phyloP scores from a whole-genome alignment of 1,140 invertebrate species.

The Magallana gigas region DNA sequence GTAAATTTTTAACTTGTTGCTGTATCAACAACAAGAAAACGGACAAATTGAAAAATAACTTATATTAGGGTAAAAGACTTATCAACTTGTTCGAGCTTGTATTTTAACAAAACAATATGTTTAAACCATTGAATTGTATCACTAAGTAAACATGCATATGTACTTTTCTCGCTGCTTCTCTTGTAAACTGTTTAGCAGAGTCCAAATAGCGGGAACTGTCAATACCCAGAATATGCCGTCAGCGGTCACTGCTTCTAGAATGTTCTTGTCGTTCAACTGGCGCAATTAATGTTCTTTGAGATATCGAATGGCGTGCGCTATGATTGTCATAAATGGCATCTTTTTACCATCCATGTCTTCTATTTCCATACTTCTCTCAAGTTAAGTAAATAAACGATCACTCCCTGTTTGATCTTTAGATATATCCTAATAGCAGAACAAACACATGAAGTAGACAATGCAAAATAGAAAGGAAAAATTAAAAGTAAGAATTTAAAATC shows the following conservation, averaged over 20 bases:
- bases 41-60: too few species aligned
- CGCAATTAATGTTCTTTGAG: slow-evolving; percentile 33
- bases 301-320: slow-evolving; percentile 32
- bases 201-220: slow-evolving; percentile 46
- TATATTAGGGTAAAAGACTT: too few species aligned
- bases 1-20: too few species aligned
- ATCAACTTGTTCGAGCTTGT: too few species aligned
- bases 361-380: slow-evolving; percentile 34
- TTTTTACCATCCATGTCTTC: slow-evolving; percentile 39
- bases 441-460: too few species aligned
- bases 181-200: slow-evolving; percentile 44
- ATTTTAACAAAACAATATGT: too few species aligned
- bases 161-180: slow-evolving; percentile 43
- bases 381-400: neutral
- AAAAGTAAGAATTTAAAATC: too few species aligned
- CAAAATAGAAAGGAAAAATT: too few species aligned
- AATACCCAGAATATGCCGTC: slow-evolving; percentile 30
- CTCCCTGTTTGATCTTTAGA: slow-evolving; percentile 1
- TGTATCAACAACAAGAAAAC: too few species aligned
- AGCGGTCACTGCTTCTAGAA: neutral
- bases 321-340: slow-evolving; percentile 27
- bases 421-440: neutral
- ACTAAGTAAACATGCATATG: neutral
- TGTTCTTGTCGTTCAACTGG: neutral
- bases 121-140: too few species aligned